phyloP scores from a whole-genome alignment of 2,113 vertebrate species.

The Pterocles orientalis region DNA sequence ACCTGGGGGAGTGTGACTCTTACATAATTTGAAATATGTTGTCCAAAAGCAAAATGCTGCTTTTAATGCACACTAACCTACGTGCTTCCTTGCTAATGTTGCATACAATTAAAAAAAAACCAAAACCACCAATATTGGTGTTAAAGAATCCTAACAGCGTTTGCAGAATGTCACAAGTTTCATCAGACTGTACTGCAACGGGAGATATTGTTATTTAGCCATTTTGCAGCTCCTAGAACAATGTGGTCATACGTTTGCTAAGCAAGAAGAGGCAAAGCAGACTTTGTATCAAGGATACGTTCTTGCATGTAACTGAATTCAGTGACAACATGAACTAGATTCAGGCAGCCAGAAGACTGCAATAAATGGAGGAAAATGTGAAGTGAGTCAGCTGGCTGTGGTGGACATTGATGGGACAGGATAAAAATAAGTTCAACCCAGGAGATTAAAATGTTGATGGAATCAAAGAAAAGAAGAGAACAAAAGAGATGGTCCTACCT shows the following conservation, averaged over 20 bases:
- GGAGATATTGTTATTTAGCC: neutral
- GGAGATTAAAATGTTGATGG: neutral
- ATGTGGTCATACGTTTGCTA: neutral
- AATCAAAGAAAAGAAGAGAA: neutral
- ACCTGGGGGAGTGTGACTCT: neutral
- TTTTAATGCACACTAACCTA: neutral
- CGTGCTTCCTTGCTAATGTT: neutral
- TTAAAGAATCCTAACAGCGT: neutral
- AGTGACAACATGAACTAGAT: neutral
- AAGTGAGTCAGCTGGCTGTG: neutral
- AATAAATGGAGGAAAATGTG: neutral
- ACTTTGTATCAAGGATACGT: neutral
- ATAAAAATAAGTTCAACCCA: neutral
- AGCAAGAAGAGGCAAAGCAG: neutral
- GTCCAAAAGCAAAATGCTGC: neutral
- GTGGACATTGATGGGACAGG: neutral
- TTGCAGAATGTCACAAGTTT: neutral
- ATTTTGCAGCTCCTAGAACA: constrained; percentile 16
- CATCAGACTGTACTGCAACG: neutral
- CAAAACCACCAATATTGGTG: neutral
- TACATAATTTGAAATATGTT: neutral
- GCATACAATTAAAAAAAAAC: neutral
- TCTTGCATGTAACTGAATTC: neutral
- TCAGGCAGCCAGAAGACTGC: neutral
- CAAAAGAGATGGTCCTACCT: neutral